A percentile compares a stretch with the other conserved stretches of the same genome.
Evolutionary conservation across 1,140 invertebrate species (phyloP).

Genomic region (Drosophila kurseongensis): DNA sequence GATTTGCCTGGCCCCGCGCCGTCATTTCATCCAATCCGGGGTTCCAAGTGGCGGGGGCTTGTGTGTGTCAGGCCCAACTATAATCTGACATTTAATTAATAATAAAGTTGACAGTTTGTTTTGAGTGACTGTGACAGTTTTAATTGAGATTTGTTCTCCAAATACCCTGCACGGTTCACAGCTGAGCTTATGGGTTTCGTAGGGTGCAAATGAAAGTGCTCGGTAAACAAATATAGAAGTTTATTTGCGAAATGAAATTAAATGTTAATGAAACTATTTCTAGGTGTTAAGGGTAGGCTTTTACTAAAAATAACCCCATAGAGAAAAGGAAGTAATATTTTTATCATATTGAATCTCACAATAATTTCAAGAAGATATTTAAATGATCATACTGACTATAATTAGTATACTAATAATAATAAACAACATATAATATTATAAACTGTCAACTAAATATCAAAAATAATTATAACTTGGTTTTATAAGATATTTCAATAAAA

Average conservation of each 20-base stretch:
- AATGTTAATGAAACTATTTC: not conserved
- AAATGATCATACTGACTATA: no score
- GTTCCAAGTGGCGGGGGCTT: constrained; percentile 7
- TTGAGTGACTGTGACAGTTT: constrained; percentile 83
- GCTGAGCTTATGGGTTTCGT: constrained; percentile 35
- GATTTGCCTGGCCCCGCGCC: constrained; percentile 43
- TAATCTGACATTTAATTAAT: constrained; percentile 84
- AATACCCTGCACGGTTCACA: constrained; percentile 38
- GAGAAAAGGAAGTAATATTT: no score
- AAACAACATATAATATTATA: no score
- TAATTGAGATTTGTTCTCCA: constrained; percentile 80
- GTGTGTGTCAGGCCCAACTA: constrained; percentile 61
- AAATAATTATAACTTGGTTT: no score
- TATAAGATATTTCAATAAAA: no score
- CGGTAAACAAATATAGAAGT: not conserved
- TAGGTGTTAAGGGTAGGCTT: not conserved
- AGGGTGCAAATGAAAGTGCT: not conserved
- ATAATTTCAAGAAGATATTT: no score
- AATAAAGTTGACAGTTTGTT: constrained; percentile 83
- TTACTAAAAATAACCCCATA: no score
- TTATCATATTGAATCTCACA: no score
- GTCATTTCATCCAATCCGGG: constrained; percentile 1
- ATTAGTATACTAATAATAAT: no score
- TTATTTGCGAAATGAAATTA: not conserved
- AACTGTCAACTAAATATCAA: no score